phyloP scores from a whole-genome alignment of 2,113 vertebrate species.

The Peromyscus californicus region DNA sequence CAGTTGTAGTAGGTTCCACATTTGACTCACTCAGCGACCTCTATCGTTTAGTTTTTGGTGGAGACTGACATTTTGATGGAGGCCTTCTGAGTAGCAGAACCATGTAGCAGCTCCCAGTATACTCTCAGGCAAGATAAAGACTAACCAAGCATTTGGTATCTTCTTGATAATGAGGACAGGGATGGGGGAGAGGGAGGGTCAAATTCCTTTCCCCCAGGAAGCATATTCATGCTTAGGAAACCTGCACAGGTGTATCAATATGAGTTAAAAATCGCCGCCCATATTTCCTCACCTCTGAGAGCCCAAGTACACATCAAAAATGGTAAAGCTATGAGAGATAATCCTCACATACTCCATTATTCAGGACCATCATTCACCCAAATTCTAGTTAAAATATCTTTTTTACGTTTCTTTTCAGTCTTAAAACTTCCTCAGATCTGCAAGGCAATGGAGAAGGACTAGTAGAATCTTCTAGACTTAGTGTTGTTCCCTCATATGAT shows the following conservation, averaged over 20 bases:
- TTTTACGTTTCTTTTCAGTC: background rate
- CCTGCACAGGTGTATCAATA: background rate
- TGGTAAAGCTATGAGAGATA: background rate
- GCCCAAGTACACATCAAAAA: background rate
- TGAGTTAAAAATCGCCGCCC: background rate
- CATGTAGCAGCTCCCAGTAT: background rate
- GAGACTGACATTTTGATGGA: background rate
- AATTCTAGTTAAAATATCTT: background rate
- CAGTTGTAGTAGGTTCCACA: background rate
- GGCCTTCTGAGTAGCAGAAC: background rate
- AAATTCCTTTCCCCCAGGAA: background rate
- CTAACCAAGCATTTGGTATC: background rate
- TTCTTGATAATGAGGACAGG: background rate
- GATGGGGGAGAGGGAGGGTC: background rate
- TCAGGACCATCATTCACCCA: background rate
- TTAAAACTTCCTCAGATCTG: background rate
- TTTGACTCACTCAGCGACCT: background rate
- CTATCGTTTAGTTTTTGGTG: background rate
- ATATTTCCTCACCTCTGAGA: background rate
- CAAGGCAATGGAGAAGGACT: background rate
- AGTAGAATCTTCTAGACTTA: background rate
- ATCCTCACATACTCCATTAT: background rate
- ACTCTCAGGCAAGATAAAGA: background rate
- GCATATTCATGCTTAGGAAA: background rate
- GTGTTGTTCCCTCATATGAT: background rate